Evolutionary conservation across 2,888 invertebrate species (phyloP).

Genomic region (Lydus trimaculatus): DNA sequence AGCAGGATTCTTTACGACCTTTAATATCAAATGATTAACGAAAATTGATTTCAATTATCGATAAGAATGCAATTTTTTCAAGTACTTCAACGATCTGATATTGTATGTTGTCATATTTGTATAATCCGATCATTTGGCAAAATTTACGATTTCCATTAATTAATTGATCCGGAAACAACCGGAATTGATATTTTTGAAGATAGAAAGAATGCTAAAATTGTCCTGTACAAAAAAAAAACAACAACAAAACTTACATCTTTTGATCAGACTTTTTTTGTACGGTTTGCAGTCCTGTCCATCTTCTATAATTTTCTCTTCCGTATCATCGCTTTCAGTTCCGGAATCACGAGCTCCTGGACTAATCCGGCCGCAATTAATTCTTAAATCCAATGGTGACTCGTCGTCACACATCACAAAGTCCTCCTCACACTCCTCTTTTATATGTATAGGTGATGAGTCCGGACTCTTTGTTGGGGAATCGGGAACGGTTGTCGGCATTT

Average conservation of each 20-base stretch:
- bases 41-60: too few relatives aligned
- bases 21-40: too few relatives aligned
- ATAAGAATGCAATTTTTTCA: background rate
- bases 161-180: too few relatives aligned
- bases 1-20: too few relatives aligned
- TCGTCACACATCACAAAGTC: slow-evolving; percentile 45
- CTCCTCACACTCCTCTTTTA: slow-evolving; percentile 60
- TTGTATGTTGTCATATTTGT: background rate
- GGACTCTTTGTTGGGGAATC: slow-evolving; percentile 41
- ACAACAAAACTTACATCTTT: slow-evolving; percentile 83
- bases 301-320: slow-evolving; percentile 64
- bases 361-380: slow-evolving; percentile 66
- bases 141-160: background rate
- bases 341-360: slow-evolving; percentile 65
- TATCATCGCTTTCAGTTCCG: slow-evolving; percentile 83
- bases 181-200: too few relatives aligned
- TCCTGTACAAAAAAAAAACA: too few relatives aligned
- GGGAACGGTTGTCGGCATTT: slow-evolving; percentile 44
- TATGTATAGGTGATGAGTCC: slow-evolving; percentile 37
- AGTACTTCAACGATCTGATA: background rate
- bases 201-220: too few relatives aligned
- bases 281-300: slow-evolving; percentile 68
- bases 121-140: background rate
- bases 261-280: slow-evolving; percentile 93
- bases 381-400: slow-evolving; percentile 76